These are phyloP conservation scores for Drosophila siamana DNA, from an alignment of 2,888 invertebrate species.

Conservation along the genomic window DNA sequence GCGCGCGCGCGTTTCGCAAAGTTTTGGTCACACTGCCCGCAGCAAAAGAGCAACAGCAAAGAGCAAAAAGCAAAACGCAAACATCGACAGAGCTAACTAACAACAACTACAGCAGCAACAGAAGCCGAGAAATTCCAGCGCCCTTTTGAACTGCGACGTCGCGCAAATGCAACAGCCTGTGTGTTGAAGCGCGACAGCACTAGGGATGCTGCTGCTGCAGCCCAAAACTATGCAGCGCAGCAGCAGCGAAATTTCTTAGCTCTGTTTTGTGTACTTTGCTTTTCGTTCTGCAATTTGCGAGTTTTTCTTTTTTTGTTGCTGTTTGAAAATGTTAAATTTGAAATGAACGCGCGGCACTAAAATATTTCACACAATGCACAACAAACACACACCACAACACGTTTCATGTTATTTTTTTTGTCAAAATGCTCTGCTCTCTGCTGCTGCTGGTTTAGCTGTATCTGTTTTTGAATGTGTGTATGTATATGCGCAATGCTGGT, in stretches of 20 bases:
- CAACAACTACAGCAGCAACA: conserved; percentile 21
- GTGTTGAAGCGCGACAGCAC: conserved; percentile 58
- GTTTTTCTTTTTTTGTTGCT: conserved; percentile 1
- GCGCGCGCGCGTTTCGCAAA: conserved; percentile 47
- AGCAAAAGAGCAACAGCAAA: conserved; percentile 2
- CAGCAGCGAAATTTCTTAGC: conserved; percentile 42
- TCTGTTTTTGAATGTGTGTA: conserved; percentile 46
- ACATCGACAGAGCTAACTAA: neutral
- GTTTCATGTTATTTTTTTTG: conserved; percentile 49
- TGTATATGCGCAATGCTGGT: conserved; percentile 56
- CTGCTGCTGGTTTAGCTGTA: conserved; percentile 37
- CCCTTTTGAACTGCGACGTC: conserved; percentile 54
- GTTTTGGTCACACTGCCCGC: conserved; percentile 49
- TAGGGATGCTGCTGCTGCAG: conserved; percentile 54
- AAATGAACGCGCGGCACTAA: conserved; percentile 39
- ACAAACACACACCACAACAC: conserved; percentile 47
- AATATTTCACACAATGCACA: conserved; percentile 18
- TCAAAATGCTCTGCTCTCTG: conserved; percentile 25
- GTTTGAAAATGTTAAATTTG: conserved; percentile 29
- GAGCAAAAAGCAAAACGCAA: conserved; percentile 11
- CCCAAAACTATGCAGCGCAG: conserved; percentile 41
- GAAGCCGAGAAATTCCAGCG: conserved; percentile 61
- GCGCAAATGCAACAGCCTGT: conserved; percentile 48
- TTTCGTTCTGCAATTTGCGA: conserved; percentile 15
- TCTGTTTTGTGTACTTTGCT: conserved; percentile 13